Base-by-base conservation (phyloP, 2,888 invertebrate genomes). In the Galeruca laticollis region DNA sequence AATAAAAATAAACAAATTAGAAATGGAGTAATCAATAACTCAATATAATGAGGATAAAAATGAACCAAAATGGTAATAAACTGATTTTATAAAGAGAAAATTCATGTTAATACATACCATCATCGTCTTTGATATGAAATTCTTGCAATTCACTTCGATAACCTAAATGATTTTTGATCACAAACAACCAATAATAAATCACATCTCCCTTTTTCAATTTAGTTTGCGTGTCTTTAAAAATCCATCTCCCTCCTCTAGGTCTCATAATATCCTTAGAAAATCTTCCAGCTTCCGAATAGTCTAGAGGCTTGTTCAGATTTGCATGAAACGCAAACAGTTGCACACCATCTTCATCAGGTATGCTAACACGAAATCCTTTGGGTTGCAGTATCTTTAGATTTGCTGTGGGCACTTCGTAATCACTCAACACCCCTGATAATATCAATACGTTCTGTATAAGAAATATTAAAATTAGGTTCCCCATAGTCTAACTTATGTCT, bases 171-270 rank as follows among this genome's bases (percentile, higher is more conserved):
- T 79, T 77, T 72, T 76, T 70, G 20, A 84, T 89, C 0, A 92
- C 92, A 77, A 91, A 92, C 0, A 92, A 88, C 93, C 94, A 94
- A 82, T 91, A 94, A 82, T 94, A 91, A 20, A 94, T 85, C 6
- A 87, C 88, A 80, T 94, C 94, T 0, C 92, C 93, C 0, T 86
- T 72, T 77, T 91, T 90, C 31, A 94, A 82, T 68, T 75, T 73
- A 5, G 75, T 72, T 13, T 84, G 86, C 1, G 85, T 86, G 80
- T 93, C 92, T 54, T 87, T 86, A 81, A 91, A 94, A 4, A 87
- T 89, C 92, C 92, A 94, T 63, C 88, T 86, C 0, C 91, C 92
- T 69, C 89, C 86, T 75, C 89, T 90, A 0, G 88, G 82, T 73
- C 87, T 90, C 0, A 87, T 80, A 73, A 94, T 90, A 75, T 94